These are phyloP conservation scores for Chromis chromis DNA, from an alignment of 2,797 vertebrate genomes.

Conservation along the genomic window DNA sequence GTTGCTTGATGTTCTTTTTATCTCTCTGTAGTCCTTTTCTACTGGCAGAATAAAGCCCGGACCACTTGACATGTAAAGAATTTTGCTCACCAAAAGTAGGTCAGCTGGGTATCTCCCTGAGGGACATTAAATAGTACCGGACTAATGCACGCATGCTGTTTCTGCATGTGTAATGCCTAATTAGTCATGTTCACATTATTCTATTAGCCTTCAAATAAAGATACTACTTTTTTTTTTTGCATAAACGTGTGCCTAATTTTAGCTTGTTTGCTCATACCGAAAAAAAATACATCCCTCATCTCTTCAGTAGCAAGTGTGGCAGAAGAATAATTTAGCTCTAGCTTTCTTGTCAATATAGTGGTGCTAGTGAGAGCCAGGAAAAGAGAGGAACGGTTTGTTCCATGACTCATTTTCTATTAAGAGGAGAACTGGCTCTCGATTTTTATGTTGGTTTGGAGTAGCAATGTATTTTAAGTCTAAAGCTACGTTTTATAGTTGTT, in stretches of 20 bases:
- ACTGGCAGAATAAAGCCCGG: slow-evolving; percentile 59
- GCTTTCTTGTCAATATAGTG: slow-evolving; percentile 39
- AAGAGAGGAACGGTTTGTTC: slow-evolving; percentile 60
- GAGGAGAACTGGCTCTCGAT: slow-evolving; percentile 26
- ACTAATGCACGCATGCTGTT: slow-evolving; percentile 65
- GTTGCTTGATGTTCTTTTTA: slow-evolving; percentile 46
- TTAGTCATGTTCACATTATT: slow-evolving; percentile 61
- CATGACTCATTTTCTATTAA: slow-evolving; percentile 68
- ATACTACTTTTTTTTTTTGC: not conserved
- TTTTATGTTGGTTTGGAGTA: slow-evolving; percentile 48
- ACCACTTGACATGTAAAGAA: slow-evolving; percentile 75
- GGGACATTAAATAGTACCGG: slow-evolving; percentile 78
- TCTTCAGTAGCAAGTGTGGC: slow-evolving; percentile 21
- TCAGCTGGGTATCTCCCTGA: slow-evolving; percentile 81
- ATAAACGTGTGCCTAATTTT: slow-evolving; percentile 15
- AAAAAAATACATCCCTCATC: slow-evolving; percentile 1
- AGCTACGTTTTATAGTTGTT: slow-evolving; percentile 23
- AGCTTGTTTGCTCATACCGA: not conserved
- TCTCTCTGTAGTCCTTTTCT: slow-evolving; percentile 43
- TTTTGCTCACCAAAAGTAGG: slow-evolving; percentile 83
- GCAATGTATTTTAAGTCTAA: slow-evolving; percentile 30
- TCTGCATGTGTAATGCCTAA: slow-evolving; percentile 71
- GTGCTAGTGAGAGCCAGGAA: slow-evolving; percentile 51
- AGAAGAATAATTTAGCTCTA: slow-evolving; percentile 14
- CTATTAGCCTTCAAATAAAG: slow-evolving; percentile 1